Conservation (phyloP, 1,140 invertebrate genomes). For the Aporrectodea caliginosa region DNA sequence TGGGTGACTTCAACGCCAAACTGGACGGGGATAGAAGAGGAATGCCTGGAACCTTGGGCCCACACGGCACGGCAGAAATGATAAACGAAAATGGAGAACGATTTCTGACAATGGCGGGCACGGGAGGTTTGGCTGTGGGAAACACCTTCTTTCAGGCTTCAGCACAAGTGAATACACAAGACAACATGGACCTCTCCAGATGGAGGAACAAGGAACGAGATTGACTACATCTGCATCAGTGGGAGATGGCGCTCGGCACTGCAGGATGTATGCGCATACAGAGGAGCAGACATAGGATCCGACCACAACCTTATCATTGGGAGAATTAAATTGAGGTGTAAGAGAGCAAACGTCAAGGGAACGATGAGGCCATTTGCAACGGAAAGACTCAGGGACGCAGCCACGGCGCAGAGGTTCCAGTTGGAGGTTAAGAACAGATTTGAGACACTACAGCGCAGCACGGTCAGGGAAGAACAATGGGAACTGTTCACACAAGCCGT, state of each 20-base stretch:
- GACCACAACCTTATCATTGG: background rate
- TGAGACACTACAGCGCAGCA: background rate
- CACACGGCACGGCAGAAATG: background rate
- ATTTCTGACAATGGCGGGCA: background rate
- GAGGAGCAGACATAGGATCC: background rate
- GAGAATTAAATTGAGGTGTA: background rate
- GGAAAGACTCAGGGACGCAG: background rate
- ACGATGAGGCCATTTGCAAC: background rate
- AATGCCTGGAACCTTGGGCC: background rate
- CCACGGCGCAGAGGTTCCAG: background rate
- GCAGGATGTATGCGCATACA: background rate
- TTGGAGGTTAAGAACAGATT: background rate
- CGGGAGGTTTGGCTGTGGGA: background rate
- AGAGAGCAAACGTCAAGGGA: background rate
- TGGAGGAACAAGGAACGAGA: background rate
- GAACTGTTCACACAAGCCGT: too few relatives aligned
- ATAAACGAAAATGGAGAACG: background rate
- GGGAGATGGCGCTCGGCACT: background rate
- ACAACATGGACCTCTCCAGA: background rate
- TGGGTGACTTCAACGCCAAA: background rate
- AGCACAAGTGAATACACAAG: background rate
- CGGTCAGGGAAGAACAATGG: too few relatives aligned
- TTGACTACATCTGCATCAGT: background rate
- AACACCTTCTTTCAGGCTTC: background rate
- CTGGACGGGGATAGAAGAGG: background rate